Evolutionary conservation across 2,888 invertebrate genomes (phyloP), one percentile per base, ranked within the genome.

Genomic region (Phengaris arion): DNA sequence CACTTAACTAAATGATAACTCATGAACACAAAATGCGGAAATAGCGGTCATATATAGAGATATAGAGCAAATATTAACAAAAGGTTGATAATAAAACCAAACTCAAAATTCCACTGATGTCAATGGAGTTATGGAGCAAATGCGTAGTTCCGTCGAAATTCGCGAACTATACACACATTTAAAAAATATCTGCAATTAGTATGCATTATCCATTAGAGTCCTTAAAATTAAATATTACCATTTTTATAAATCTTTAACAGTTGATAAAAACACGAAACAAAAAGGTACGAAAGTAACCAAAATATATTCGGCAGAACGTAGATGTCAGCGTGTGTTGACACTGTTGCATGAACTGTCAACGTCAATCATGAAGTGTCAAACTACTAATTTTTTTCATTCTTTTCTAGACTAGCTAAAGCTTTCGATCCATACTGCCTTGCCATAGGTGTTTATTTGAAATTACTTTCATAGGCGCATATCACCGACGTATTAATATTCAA

Each of bases 61-160:
- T 22, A 22, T 22, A 22, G 22, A 22, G 22, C 22, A 22, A 6
- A 55, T 55, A 13, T 13, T 55, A 55, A 6, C 55, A 6, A 13
- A 13, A n/a, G 5, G 2, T n/a, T 59, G 15, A 10, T 22, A 59
- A 10, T 10, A 15, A 10, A 59, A 15, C 8, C 57, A 9, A 10
- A 10, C 22, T 22, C 59, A 59, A 59, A 22, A 9, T 10, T 22
- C 7, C n/a, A 57, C 57, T 57, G n/a, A 8, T 22, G 5, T 22
- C 22, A 59, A 59, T 22, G 6, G 10, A 9, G 22, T 9, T 15
- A 59, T 22, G 6, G 22, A 9, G 22, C 59, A 22, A 59, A 59
- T 59, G 59, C 59, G 59, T 59, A 59, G 15, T 59, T 10, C 15
- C 59, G 59, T 59, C 59, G 22, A 22, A 59, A 59, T 59, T 59